These are phyloP conservation scores for Progne subis DNA, from an alignment of 2,113 vertebrate species.

Conservation along the genomic window DNA sequence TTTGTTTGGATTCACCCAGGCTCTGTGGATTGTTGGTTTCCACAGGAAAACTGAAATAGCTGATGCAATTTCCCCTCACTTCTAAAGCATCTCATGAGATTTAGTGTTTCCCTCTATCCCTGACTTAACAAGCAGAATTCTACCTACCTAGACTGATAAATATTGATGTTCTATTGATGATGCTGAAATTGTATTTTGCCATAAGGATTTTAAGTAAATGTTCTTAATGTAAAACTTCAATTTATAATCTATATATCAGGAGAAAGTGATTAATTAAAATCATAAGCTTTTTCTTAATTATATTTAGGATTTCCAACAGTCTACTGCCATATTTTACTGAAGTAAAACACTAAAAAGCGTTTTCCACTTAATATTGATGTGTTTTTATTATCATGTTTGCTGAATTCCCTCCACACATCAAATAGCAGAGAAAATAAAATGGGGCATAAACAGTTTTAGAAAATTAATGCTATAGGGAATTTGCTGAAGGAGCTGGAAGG, in stretches of 20 bases:
- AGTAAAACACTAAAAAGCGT: background rate
- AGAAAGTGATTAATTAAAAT: background rate
- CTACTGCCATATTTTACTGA: background rate
- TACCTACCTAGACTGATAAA: background rate
- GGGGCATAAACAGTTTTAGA: background rate
- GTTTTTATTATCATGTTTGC: background rate
- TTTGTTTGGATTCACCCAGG: background rate
- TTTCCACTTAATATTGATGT: conserved; percentile 1
- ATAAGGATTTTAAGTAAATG: background rate
- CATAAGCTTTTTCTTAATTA: conserved; percentile 13
- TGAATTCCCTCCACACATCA: background rate
- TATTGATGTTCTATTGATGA: background rate
- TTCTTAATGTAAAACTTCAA: background rate
- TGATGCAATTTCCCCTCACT: background rate
- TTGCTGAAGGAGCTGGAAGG: conserved; percentile 52
- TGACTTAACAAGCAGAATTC: background rate
- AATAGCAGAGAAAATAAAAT: conserved; percentile 20
- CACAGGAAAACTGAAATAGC: background rate
- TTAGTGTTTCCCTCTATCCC: background rate
- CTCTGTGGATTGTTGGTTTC: background rate
- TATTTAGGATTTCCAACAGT: background rate
- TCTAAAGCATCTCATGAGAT: background rate
- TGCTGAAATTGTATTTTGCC: background rate
- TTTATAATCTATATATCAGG: background rate
- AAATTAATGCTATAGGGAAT: conserved; percentile 46